Evolutionary conservation across 2,797 vertebrate genomes (phyloP).

Genomic region (Neostethus bicornis): DNA sequence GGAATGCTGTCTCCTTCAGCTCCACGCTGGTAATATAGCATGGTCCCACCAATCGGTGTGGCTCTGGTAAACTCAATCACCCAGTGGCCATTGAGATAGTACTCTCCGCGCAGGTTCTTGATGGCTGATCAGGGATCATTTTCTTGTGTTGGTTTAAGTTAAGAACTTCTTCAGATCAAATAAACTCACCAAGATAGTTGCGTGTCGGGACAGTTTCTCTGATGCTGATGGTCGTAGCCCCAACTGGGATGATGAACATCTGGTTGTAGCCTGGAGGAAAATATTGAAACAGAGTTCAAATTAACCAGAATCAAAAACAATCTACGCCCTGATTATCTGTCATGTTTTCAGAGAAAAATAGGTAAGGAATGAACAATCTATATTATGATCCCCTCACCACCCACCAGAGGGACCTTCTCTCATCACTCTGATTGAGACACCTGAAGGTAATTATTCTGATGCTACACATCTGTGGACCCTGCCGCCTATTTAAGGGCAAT

Average conservation of each 20-base stretch:
- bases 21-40: constrained; percentile 90
- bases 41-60: constrained; percentile 83
- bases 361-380: too few species aligned
- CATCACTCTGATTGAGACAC: too few species aligned
- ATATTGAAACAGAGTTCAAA: background rate
- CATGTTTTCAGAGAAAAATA: too few species aligned
- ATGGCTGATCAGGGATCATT: constrained; percentile 82
- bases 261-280: constrained; percentile 90
- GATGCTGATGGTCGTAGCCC: constrained; percentile 91
- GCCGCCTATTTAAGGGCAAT: too few species aligned
- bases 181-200: constrained; percentile 90
- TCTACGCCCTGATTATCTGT: background rate
- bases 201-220: constrained; percentile 87
- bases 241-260: constrained; percentile 89
- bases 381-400: too few species aligned
- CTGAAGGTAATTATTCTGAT: too few species aligned
- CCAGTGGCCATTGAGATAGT: constrained; percentile 98
- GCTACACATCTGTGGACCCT: too few species aligned
- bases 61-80: constrained; percentile 86
- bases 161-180: background rate
- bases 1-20: constrained; percentile 85
- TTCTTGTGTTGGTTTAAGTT: too few species aligned
- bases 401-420: too few species aligned
- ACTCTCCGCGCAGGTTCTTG: constrained; percentile 89
- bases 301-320: background rate